Evolutionary conservation across 2,113 vertebrate genomes (phyloP).

Genomic region (Apodemus sylvaticus): DNA sequence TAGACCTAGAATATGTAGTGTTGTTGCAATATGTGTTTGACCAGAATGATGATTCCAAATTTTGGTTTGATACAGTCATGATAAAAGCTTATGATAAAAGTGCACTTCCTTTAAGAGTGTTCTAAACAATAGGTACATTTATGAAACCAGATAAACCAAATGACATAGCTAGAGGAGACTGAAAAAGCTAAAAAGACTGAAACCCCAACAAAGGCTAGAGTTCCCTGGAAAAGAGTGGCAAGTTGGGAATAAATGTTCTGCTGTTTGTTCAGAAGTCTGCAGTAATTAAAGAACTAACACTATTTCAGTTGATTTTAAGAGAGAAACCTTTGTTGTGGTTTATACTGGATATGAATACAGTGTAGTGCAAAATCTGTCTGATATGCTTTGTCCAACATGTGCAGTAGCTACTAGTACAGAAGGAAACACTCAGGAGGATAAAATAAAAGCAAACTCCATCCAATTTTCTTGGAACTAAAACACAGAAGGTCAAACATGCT

Average conservation of each 20-base stretch:
- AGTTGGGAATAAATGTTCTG: background rate
- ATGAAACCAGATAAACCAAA: background rate
- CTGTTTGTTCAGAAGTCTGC: background rate
- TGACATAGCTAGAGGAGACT: background rate
- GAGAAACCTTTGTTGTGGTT: background rate
- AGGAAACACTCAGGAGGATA: too few species aligned
- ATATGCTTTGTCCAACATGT: background rate
- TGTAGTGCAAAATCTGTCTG: background rate
- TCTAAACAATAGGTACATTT: background rate
- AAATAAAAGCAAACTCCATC: conserved; percentile 88
- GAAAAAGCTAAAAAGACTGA: background rate
- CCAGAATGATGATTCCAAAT: conserved; percentile 96
- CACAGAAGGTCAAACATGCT: conserved; percentile 82
- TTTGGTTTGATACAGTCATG: conserved; percentile 96
- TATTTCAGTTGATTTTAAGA: background rate
- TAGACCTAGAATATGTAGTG: background rate
- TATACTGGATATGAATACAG: background rate
- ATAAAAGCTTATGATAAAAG: conserved; percentile 98
- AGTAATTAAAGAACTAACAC: background rate
- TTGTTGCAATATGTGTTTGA: background rate
- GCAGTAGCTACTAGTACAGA: background rate
- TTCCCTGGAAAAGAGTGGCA: background rate
- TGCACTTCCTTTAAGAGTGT: conserved; percentile 93
- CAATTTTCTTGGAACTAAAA: conserved; percentile 83
- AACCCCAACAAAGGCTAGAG: background rate